Percentiles rank a stretch among this genome's conserved stretches.
These are phyloP conservation scores for Aspidapion aeneum DNA, from an alignment of 2,888 invertebrate genomes.

Conservation along the genomic window DNA sequence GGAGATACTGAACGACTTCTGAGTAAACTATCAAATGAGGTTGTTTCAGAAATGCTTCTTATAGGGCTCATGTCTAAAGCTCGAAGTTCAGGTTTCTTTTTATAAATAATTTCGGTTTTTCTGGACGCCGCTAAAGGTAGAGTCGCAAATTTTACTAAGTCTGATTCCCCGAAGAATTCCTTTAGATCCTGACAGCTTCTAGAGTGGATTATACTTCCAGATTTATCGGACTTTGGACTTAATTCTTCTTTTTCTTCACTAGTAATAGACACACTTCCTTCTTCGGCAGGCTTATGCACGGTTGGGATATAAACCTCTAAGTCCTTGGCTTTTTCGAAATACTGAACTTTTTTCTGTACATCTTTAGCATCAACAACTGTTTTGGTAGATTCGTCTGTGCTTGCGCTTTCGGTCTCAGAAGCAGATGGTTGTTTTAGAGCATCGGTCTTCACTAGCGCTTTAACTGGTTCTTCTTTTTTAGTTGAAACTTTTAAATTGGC, in stretches of 20 bases:
- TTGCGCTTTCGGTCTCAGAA: constrained; percentile 68
- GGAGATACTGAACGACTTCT: constrained; percentile 72
- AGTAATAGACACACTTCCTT: constrained; percentile 39
- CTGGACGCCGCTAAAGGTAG: constrained; percentile 50
- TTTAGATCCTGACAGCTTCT: constrained; percentile 73
- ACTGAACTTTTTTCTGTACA: constrained; percentile 72
- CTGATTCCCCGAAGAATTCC: constrained; percentile 74
- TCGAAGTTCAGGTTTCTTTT: constrained; percentile 42
- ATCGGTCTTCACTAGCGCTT: constrained; percentile 39
- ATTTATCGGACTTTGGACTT: constrained; percentile 18
- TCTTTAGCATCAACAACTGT: constrained; percentile 64
- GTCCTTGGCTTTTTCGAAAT: constrained; percentile 69
- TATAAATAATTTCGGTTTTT: constrained; percentile 51
- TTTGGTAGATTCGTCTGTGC: constrained; percentile 67
- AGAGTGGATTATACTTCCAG: constrained; percentile 42
- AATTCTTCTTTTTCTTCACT: constrained; percentile 34
- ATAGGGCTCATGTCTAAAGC: constrained; percentile 46
- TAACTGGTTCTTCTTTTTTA: constrained; percentile 37
- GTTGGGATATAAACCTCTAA: constrained; percentile 49
- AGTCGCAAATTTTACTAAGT: constrained; percentile 57
- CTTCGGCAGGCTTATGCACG: constrained; percentile 50
- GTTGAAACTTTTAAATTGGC: constrained; percentile 39
- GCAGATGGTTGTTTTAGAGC: constrained; percentile 51
- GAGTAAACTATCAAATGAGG: constrained; percentile 64
- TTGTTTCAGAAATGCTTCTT: constrained; percentile 47